Conservation (phyloP, 2,113 vertebrate species). For the Furnarius figulus region DNA sequence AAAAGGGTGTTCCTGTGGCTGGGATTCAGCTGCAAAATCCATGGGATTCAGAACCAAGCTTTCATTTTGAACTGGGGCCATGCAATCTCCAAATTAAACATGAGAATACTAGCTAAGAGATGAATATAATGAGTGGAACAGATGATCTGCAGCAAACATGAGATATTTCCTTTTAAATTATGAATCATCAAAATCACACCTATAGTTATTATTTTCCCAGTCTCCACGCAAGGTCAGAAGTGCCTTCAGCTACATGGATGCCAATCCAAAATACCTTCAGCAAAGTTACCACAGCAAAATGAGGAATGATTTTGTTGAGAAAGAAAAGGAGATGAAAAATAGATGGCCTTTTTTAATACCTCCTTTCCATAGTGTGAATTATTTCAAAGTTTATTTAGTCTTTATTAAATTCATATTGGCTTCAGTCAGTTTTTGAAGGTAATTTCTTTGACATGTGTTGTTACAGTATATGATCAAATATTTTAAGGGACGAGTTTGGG, state of each 20-base stretch:
- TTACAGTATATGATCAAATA: neutral
- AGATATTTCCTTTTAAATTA: slow-evolving; percentile 71
- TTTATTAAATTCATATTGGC: neutral
- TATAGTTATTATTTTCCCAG: slow-evolving; percentile 66
- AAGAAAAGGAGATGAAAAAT: slow-evolving; percentile 31
- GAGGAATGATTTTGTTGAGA: slow-evolving; percentile 14
- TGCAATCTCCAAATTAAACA: slow-evolving; percentile 71
- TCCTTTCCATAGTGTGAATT: slow-evolving; percentile 11
- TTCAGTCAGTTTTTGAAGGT: slow-evolving; percentile 9
- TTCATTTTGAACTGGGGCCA: slow-evolving; percentile 62
- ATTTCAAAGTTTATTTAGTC: slow-evolving; percentile 1
- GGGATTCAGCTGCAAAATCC: slow-evolving; percentile 66
- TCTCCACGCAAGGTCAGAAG: slow-evolving; percentile 39
- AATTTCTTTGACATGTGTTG: neutral
- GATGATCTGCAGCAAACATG: slow-evolving; percentile 71
- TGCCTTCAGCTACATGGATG: neutral
- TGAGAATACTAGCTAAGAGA: slow-evolving; percentile 60
- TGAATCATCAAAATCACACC: slow-evolving; percentile 69
- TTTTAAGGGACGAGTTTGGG: neutral
- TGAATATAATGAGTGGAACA: slow-evolving; percentile 69
- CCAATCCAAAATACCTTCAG: slow-evolving; percentile 25
- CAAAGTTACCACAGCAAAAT: neutral
- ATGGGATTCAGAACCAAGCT: slow-evolving; percentile 58
- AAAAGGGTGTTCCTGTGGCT: slow-evolving; percentile 69
- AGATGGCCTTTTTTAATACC: slow-evolving; percentile 4